Base-by-base conservation (phyloP, 2,113 vertebrate genomes). In the Halcyon senegalensis region DNA sequence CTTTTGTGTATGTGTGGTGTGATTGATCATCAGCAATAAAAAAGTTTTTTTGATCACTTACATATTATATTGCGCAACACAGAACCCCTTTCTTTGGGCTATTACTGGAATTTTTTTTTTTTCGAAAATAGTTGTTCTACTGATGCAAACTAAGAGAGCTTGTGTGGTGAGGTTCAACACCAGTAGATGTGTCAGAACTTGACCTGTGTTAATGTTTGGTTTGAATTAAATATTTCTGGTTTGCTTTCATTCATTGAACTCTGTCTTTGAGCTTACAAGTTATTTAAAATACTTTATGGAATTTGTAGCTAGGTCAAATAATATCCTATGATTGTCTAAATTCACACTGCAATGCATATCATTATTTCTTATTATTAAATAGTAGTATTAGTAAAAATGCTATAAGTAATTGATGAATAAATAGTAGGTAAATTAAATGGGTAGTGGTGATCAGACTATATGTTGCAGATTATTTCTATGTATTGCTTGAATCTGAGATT, bases 111-210 rank as follows among this genome's bases (percentile, higher is more conserved):
- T 60, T 33, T 9, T 31, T 46, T 53, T 1, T 31, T 16, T 78
- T 55, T 0, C 5, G 33, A 27, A 68, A 55, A 43, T 4, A 11
- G 0, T 75, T n/a, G 7, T 53, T 86, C 7, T 0, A 5, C 15
- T 70, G 24, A 11, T 16, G 8, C 4, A 76, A 28, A 23, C 27
- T 77, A 21, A 8, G 20, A 89, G 18, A 35, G 13, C 7, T 87
- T 84, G 1, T 53, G 18, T 63, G 37, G 5, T 67, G 37, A 37
- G 3, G 6, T 39, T 77, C 9, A 24, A 18, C 7, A 7, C 39
- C n/a, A 56, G 8, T 2, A 1, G 4, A 5, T 27, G 8, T 50
- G 56, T 9, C 16, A 89, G 28, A 74, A 67, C 23, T 56, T 79
- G 33, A 51, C 12, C 17, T 56, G 4, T 3, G 1, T 13, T 84